phyloP scores from a whole-genome alignment of 2,113 vertebrate species.

The Glaucidium brasilianum region DNA sequence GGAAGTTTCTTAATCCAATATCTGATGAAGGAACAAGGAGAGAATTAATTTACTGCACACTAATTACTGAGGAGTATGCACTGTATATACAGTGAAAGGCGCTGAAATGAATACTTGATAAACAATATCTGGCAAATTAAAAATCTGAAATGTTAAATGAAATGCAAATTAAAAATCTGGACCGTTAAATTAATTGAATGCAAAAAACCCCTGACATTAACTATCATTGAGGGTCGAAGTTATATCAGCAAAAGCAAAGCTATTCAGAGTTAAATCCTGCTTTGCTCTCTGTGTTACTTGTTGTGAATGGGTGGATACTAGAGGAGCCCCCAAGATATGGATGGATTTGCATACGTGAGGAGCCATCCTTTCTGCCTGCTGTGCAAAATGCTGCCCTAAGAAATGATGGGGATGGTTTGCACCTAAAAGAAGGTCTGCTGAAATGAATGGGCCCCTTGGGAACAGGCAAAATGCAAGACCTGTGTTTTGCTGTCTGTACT shows the following conservation, averaged over 20 bases:
- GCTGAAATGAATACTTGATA: conserved; percentile 79
- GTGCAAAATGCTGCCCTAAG: background rate
- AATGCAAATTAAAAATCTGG: conserved; percentile 84
- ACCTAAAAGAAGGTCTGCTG: background rate
- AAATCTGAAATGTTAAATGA: conserved; percentile 82
- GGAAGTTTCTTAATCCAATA: conserved; percentile 75
- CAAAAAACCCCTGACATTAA: conserved; percentile 69
- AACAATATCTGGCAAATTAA: conserved; percentile 83
- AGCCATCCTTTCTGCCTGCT: background rate
- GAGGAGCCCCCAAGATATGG: background rate
- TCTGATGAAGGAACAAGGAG: conserved; percentile 75
- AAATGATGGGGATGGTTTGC: background rate
- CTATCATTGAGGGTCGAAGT: conserved; percentile 68
- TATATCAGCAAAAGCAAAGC: conserved; percentile 63
- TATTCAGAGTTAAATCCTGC: conserved; percentile 45
- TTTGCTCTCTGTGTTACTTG: conserved; percentile 33
- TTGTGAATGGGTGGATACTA: background rate
- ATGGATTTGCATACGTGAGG: background rate
- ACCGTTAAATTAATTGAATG: conserved; percentile 81
- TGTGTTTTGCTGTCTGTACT: fast-evolving
- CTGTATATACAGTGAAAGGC: conserved; percentile 70
- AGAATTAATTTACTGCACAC: conserved; percentile 79
- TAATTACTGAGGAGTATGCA: conserved; percentile 75
- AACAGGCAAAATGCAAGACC: background rate
- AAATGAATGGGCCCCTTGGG: background rate